A percentile compares a stretch with the other conserved stretches of the same genome.
These are phyloP conservation scores for Diplosoma virens DNA, from an alignment of 23 tunicate species.

Conservation along the genomic window DNA sequence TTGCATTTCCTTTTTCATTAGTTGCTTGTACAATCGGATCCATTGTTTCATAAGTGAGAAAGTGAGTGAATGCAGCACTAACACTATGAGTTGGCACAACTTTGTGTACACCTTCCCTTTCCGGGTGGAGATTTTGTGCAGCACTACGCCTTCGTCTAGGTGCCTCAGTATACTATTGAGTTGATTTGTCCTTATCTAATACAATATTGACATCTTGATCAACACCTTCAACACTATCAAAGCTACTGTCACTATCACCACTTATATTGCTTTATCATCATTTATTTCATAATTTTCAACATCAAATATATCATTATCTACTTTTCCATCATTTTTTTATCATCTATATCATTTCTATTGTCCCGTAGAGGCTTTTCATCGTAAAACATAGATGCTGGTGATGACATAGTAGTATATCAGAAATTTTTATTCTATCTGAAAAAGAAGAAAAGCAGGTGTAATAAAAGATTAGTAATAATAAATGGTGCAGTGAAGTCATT, in stretches of 20 bases:
- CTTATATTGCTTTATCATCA: neutral
- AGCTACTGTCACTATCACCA: neutral
- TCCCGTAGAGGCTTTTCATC: neutral
- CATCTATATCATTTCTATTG: neutral
- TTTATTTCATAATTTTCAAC: neutral
- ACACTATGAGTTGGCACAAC: neutral
- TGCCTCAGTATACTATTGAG: neutral
- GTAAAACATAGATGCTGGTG: neutral
- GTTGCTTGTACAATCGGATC: neutral
- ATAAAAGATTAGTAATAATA: neutral
- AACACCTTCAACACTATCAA: neutral
- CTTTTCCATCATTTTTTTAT: neutral
- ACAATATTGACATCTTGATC: neutral
- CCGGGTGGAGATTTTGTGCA: neutral
- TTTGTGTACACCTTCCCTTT: neutral
- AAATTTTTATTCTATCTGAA: neutral
- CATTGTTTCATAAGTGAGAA: neutral
- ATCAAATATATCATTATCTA: neutral
- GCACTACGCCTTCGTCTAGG: neutral
- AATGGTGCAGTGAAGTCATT: no score
- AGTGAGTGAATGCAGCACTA: neutral
- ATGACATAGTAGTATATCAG: neutral
- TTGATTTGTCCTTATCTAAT: neutral
- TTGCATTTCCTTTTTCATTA: neutral
- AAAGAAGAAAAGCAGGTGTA: neutral